Conservation (phyloP, 2,113 vertebrate species). For the Nothoprocta pentlandii region DNA sequence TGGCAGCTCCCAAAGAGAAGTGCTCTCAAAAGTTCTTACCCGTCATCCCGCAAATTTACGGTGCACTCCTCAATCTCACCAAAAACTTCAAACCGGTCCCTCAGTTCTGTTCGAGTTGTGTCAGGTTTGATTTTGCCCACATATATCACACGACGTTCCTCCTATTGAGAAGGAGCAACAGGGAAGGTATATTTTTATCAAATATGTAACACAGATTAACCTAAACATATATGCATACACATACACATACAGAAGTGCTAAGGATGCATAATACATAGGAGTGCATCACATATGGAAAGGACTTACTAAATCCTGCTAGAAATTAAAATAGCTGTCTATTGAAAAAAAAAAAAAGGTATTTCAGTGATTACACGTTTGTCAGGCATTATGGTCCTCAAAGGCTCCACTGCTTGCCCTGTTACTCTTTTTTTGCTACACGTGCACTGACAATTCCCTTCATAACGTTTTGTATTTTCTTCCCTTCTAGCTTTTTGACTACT, state of each 20-base stretch:
- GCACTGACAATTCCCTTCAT: not conserved
- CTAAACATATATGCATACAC: not conserved
- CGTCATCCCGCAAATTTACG: constrained; percentile 94
- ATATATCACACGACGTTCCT: constrained; percentile 96
- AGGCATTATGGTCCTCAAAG: not conserved
- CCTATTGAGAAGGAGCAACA: constrained; percentile 81
- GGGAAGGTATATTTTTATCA: not conserved
- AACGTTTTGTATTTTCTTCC: not conserved
- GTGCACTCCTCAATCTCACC: constrained; percentile 99
- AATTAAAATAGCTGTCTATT: not conserved
- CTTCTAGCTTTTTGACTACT: not conserved
- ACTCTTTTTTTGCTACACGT: not conserved
- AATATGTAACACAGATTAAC: not conserved
- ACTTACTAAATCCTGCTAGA: not conserved
- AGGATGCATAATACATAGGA: not conserved
- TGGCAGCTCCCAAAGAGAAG: constrained; percentile 70
- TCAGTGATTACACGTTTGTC: not conserved
- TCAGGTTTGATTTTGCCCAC: constrained; percentile 93
- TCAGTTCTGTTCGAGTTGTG: constrained; percentile 93
- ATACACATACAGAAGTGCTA: not conserved
- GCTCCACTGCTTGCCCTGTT: not conserved
- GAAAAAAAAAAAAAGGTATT: not conserved
- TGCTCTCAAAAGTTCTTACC: constrained; percentile 85
- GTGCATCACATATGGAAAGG: not conserved
- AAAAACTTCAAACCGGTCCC: constrained; percentile 98